phyloP scores from a whole-genome alignment of 2,113 vertebrate genomes.

The Podilymbus podiceps region DNA sequence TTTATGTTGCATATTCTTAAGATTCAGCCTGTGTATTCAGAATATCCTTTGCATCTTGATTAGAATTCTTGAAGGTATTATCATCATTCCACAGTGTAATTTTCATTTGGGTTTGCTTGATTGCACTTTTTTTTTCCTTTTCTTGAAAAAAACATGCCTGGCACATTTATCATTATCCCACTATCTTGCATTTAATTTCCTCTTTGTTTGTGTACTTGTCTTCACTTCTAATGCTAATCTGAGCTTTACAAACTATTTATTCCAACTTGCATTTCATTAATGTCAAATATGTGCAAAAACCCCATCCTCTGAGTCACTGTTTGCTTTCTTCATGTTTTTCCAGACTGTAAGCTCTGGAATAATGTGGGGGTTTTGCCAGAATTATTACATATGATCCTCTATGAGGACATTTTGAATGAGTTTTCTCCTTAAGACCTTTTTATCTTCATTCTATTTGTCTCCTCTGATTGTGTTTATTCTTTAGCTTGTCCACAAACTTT shows the following conservation, averaged over 20 bases:
- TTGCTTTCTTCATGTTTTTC: neutral
- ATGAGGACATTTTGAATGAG: neutral
- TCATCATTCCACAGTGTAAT: neutral
- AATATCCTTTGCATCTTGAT: neutral
- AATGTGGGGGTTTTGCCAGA: neutral
- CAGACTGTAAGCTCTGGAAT: neutral
- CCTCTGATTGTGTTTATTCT: neutral
- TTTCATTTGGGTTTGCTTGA: conserved; percentile 3
- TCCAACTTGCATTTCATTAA: conserved; percentile 5
- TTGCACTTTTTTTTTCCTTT: neutral
- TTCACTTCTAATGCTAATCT: conserved; percentile 27
- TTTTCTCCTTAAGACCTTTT: neutral
- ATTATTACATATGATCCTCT: neutral
- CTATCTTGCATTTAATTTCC: conserved; percentile 15
- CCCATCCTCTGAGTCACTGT: neutral
- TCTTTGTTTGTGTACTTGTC: neutral
- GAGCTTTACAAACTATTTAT: conserved; percentile 1
- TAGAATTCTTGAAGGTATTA: neutral
- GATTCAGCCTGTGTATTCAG: neutral
- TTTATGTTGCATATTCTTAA: neutral
- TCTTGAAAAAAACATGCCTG: neutral
- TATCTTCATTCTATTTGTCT: neutral
- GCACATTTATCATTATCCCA: neutral
- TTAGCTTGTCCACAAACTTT: neutral
- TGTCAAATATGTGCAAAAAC: neutral